Evolutionary conservation across 2,113 vertebrate genomes (phyloP), one percentile per base, ranked within the genome.

Genomic region (Neotoma lepida): DNA sequence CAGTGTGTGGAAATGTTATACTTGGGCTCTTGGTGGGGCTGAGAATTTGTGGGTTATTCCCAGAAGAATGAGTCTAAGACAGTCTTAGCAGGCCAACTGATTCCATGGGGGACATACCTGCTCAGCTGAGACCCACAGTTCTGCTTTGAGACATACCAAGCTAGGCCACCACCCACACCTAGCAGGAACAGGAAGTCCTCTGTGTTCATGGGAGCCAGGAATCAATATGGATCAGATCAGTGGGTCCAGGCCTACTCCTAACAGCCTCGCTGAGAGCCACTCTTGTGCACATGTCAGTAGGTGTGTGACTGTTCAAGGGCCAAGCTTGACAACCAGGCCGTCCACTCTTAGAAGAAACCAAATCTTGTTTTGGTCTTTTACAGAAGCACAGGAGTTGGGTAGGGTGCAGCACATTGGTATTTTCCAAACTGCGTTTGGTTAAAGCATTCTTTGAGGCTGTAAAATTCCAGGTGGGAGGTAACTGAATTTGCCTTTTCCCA

Each of bases 351-450:
- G 73, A 78, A 90, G 58, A 64, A 82, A 49, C 39, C n/a, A 81
- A 17, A 84, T 85, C 68, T 3, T 39, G 54, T 91, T 85, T 82
- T 93, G 54, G 41, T 86, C 49, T 96, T 81, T 64, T 22, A 3
- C 51, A 51, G 68, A 95, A 85, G 44, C 17, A 74, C 68, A 35
- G 18, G 22, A 44, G 30, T 10, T 4, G 24, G 2, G 41, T 61
- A 4, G 24, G 56, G 20, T 35, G 26, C 46, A 13, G 73, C 41
- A 63, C 76, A 56, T 14, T 35, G 92, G 84, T 41, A 13, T 94
- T 88, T 95, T 70, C 63, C n/a, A 86, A 92, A 91, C 61, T 49
- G 44, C 10, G 7, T 86, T 73, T 86, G 93, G 44, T 87, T 35
- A 91, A 85, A 94, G 35, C 73, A 56, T 89, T 77, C 20, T 86